Evolutionary conservation across 2,113 vertebrate genomes (phyloP).

Genomic region (Hydrolagus affinis): DNA sequence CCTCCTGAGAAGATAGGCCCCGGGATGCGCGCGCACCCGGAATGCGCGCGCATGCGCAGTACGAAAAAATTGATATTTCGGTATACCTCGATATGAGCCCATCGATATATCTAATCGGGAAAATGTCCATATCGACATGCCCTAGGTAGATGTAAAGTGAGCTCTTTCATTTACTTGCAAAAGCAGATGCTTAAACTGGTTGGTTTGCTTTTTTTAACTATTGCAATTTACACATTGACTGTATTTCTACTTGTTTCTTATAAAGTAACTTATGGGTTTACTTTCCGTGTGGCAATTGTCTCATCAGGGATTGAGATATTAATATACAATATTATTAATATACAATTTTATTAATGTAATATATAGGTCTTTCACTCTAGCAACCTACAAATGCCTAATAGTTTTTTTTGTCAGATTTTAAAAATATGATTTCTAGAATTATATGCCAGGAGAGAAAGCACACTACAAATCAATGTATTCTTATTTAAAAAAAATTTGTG

Average conservation of each 20-base stretch:
- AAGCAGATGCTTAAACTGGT: neutral
- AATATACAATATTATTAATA: neutral
- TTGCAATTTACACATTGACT: neutral
- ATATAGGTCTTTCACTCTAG: no score
- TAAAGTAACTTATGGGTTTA: neutral
- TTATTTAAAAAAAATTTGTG: neutral
- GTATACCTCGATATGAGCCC: no score
- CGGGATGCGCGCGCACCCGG: no score
- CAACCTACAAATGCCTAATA: no score
- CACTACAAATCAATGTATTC: no score
- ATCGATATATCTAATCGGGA: no score
- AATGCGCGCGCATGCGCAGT: no score
- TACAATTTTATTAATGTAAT: no score
- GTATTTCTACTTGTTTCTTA: neutral
- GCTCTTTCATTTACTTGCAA: neutral
- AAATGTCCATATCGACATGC: no score
- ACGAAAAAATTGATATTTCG: no score
- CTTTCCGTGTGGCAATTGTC: neutral
- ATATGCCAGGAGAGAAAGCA: neutral
- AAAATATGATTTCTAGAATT: neutral
- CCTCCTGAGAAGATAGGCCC: no score
- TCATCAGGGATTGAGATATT: neutral
- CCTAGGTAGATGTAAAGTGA: neutral
- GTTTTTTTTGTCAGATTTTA: neutral
- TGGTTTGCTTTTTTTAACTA: neutral